Conservation (phyloP, 2,113 vertebrate species). For the Microcebus lehilahytsara region DNA sequence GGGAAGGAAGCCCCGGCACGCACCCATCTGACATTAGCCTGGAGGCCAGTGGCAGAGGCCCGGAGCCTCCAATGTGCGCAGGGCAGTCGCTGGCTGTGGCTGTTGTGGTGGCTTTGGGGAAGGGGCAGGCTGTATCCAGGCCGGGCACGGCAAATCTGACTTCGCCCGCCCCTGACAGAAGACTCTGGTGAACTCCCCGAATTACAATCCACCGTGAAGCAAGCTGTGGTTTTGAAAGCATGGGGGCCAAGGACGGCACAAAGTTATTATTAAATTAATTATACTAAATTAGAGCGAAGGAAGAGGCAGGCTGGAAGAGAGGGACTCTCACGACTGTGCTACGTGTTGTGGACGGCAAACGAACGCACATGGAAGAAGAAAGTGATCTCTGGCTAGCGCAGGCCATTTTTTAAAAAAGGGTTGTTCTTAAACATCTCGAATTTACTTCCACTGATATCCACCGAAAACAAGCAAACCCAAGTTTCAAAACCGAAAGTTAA, state of each 20-base stretch:
- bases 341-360: fast-evolving
- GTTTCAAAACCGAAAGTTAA: not conserved
- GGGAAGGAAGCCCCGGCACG: fast-evolving
- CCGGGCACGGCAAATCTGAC: not conserved
- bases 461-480: not conserved
- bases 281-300: not conserved
- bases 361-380: fast-evolving
- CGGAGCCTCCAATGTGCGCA: fast-evolving
- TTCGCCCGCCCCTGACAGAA: not conserved
- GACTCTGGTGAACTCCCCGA: not conserved
- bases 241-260: not conserved
- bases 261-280: not conserved
- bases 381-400: fast-evolving
- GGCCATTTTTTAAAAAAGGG: not conserved
- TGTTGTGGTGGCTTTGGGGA: too few species aligned
- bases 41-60: fast-evolving
- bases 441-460: not conserved
- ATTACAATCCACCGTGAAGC: fast-evolving
- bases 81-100: not conserved
- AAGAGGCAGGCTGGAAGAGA: fast-evolving
- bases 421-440: not conserved
- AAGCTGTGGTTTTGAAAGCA: not conserved
- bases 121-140: not conserved
- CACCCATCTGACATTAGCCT: fast-evolving
- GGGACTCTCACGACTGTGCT: fast-evolving